These are phyloP conservation scores for Argopecten irradians DNA, from an alignment of 1,140 invertebrate species.

Conservation along the genomic window DNA sequence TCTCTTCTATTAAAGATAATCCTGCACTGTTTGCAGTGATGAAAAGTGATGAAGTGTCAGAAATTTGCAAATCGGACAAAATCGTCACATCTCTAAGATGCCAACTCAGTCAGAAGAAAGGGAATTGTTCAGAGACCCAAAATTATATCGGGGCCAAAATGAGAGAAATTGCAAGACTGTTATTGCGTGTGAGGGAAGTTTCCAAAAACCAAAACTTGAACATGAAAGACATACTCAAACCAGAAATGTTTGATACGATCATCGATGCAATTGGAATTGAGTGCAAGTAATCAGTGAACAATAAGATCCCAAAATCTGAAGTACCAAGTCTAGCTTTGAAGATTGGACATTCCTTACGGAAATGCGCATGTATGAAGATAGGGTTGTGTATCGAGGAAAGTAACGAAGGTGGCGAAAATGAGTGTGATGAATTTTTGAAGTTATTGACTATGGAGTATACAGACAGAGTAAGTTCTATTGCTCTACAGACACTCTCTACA, in stretches of 20 bases:
- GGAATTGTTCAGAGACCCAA: too few relatives aligned
- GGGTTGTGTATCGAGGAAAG: not conserved
- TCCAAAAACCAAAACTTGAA: not conserved
- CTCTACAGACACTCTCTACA: not conserved
- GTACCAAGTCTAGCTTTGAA: not conserved
- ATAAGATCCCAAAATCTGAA: not conserved
- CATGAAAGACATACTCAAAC: not conserved
- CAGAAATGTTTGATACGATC: not conserved
- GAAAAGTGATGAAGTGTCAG: too few relatives aligned
- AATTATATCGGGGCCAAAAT: not conserved
- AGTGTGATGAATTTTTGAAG: not conserved
- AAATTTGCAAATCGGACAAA: too few relatives aligned
- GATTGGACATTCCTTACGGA: not conserved
- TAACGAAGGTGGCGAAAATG: not conserved
- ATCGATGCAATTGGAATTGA: not conserved
- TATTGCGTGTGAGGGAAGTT: not conserved
- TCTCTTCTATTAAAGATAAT: too few relatives aligned
- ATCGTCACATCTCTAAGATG: too few relatives aligned
- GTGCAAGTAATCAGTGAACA: not conserved
- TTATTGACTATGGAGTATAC: not conserved
- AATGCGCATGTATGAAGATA: not conserved
- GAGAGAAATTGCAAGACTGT: constrained; percentile 19
- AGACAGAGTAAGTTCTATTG: not conserved
- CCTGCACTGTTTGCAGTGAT: too few relatives aligned
- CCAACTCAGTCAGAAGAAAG: too few relatives aligned